A percentile compares a stretch with the other conserved stretches of the same genome.
These are phyloP conservation scores for Dunckerocampus dactyliophorus DNA, from an alignment of 2,113 vertebrate genomes.

Conservation along the genomic window DNA sequence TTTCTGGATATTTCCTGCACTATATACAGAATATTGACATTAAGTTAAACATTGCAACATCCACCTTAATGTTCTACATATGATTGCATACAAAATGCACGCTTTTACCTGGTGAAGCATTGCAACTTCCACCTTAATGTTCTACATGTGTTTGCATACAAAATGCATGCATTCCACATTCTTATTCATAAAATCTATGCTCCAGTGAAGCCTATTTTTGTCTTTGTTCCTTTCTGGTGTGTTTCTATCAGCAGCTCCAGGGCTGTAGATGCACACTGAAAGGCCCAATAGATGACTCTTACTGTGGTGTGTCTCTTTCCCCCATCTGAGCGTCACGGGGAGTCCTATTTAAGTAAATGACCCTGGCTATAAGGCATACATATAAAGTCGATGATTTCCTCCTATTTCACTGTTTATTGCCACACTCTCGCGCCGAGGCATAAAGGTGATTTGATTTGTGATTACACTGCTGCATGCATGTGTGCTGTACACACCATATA, in stretches of 20 bases:
- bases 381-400: slow-evolving; percentile 51
- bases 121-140: background rate
- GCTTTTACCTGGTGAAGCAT: background rate
- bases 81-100: background rate
- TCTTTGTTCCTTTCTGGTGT: slow-evolving; percentile 63
- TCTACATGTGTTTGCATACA: background rate
- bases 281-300: slow-evolving; percentile 44
- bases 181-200: slow-evolving; percentile 34
- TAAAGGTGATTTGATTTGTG: slow-evolving; percentile 61
- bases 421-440: slow-evolving; percentile 34
- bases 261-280: slow-evolving; percentile 50
- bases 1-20: too few species aligned
- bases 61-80: background rate
- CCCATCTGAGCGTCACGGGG: slow-evolving; percentile 46
- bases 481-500: slow-evolving; percentile 25
- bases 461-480: slow-evolving; percentile 42
- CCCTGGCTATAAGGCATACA: slow-evolving; percentile 48
- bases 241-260: slow-evolving; percentile 50
- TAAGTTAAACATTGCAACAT: background rate
- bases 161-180: slow-evolving; percentile 12
- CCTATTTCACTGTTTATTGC: slow-evolving; percentile 59
- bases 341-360: slow-evolving; percentile 61
- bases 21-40: background rate
- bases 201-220: slow-evolving; percentile 57
- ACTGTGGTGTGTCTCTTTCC: background rate